Base-by-base conservation (phyloP, 2,797 vertebrate species). In the Sebastes reedi region DNA sequence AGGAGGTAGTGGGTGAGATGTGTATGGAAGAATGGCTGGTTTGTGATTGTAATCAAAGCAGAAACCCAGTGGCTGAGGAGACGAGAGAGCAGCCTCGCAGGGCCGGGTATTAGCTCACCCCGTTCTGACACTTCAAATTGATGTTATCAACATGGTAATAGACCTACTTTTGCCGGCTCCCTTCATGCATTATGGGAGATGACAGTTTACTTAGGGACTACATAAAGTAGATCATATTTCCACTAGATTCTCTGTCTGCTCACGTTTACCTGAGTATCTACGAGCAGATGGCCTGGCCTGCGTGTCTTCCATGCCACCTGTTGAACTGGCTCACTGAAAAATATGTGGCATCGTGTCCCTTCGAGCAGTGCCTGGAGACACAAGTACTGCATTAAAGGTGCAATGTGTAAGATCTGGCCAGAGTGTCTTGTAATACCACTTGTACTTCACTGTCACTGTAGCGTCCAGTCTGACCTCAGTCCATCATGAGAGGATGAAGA, bases 161-260 rank as follows among this genome's bases (percentile, higher is more conserved):
- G 87, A 90, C 87, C 85, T 86, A 86, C 88, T 91, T 94, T 94
- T 85, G 86, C 87, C 81, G 83, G 25, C 82, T 90, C 90, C 82
- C 88, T 65, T 92, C 87, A 89, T 83, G 84, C 81, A 85, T 92
- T 93, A 95, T 90, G 59, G 78, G 71, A 66, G 42, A 88, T 92
- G 93, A 94, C 93, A 95, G 87, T 87, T 91, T 91, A 93, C 85
- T 94, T 89, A 92, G 85, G 84, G 88, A 89, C 88, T 82, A 92
- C 88, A 94, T 92, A 91, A 93, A 94, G 86, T 75, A 83, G 90
- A 93, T 93, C 91, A 94, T 92, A 95, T 94, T 94, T 93, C 79
- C 90, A 81, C 86, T 84, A 56, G 81, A 87, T 91, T 83, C 74
- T 88, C 87, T 93, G 92, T 94, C 94, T 84, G 82, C 83, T 88